Evolutionary conservation across 2,888 invertebrate genomes (phyloP), one percentile per base, ranked within the genome.

Genomic region (Elgonia sp.): DNA sequence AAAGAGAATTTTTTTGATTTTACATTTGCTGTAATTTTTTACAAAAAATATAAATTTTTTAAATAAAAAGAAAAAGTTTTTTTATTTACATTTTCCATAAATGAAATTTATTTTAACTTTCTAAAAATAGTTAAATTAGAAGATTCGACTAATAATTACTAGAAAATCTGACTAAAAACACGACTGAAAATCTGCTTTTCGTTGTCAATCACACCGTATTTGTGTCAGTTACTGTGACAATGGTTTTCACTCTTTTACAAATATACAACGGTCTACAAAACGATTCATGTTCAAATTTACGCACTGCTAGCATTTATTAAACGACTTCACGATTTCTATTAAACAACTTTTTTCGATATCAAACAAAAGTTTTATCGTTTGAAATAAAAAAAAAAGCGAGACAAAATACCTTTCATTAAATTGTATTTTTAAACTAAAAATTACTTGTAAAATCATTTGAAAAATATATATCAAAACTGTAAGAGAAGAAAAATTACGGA

Each of bases 401-500:
- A 29, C 1, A 29, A 29, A 29, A 29, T 3, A 29, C 1, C 29
- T 29, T 29, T 29, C 1, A 29, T 3, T 29, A 29, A 29, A 29
- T 3, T 29, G 1, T 29, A 29, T 29, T 29, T 29, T 29, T 29
- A 29, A 29, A 29, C 29, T 40, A 39, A 12, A 60, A 63, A 53
- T 18, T 39, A 14, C 4, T 55, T 55, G 9, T 21, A 12, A 18
- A 39, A 82, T 40, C 12, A 65, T 67, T 55, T 42, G 16, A 16
- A 29, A 29, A 29, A 37, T 0, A 18, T n/a, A 67, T 69, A 76
- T 76, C 62, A 57, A 50, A 72, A 69, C 20, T 29, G 40, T 75
- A 67, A 57, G 62, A 67, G n/a, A 50, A 80, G 55, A 85, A 72
- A 80, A 85, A 72, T 80, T 60, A 40, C 53, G 82, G 80, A 81